phyloP scores from a whole-genome alignment of 2,888 invertebrate species.

The Nycteola revayana region DNA sequence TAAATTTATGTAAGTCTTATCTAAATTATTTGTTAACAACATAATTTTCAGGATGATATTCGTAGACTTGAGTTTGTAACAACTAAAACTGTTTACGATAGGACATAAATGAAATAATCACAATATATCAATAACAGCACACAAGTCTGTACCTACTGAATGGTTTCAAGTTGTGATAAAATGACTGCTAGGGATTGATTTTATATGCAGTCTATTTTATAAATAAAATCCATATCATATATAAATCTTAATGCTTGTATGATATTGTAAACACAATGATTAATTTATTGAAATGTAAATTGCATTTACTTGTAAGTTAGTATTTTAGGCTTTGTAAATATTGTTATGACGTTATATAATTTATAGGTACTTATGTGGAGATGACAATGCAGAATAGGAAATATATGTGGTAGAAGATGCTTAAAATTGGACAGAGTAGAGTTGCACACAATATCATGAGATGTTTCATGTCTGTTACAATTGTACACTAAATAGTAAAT shows the following conservation, averaged over 20 bases:
- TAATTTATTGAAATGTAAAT: conserved; percentile 80
- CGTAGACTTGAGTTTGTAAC: conserved; percentile 14
- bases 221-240: conserved; percentile 76
- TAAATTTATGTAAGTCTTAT: too few relatives aligned
- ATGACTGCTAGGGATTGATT: conserved; percentile 61
- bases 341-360: conserved; percentile 82
- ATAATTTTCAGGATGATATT: conserved; percentile 4
- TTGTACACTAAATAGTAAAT: conserved; percentile 67
- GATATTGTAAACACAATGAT: conserved; percentile 74
- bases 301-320: conserved; percentile 80
- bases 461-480: conserved; percentile 61
- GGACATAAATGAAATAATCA: conserved; percentile 12
- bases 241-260: conserved; percentile 76
- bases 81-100: conserved; percentile 16
- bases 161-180: conserved; percentile 46
- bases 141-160: conserved; percentile 19
- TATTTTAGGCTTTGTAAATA: conserved; percentile 80
- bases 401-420: conserved; percentile 68
- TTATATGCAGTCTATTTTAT: conserved; percentile 65
- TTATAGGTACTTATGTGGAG: conserved; percentile 74
- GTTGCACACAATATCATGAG: conserved; percentile 59
- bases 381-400: conserved; percentile 62
- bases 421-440: conserved; percentile 65
- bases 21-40: too few relatives aligned
- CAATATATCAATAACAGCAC: conserved; percentile 13